phyloP scores from a whole-genome alignment of 2,113 vertebrate species.

The Sinocyclocheilus anophthalmus region DNA sequence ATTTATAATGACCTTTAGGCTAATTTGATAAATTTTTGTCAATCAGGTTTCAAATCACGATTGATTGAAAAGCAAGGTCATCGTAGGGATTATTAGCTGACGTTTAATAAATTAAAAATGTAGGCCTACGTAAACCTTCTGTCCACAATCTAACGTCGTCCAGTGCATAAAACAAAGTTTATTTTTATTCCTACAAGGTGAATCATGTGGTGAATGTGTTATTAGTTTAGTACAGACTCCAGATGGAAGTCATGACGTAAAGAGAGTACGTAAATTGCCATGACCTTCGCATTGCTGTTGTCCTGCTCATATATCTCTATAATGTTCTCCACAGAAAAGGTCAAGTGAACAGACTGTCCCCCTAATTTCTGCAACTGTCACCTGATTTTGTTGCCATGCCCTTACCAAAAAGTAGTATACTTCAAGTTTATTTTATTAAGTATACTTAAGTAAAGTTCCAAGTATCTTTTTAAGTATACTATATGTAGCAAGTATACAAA shows the following conservation, averaged over 20 bases:
- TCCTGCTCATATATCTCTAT: slow-evolving; percentile 33
- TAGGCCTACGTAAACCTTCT: neutral
- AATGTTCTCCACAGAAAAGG: slow-evolving; percentile 27
- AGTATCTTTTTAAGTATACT: no score
- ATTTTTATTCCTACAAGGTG: neutral
- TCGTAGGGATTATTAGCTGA: neutral
- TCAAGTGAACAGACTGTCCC: slow-evolving; percentile 3
- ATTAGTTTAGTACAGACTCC: neutral
- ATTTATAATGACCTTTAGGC: neutral
- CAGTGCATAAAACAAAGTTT: neutral
- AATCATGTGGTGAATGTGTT: slow-evolving; percentile 1
- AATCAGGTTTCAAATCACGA: neutral
- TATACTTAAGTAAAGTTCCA: no score
- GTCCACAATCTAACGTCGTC: neutral
- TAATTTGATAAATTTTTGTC: neutral
- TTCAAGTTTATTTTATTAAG: no score
- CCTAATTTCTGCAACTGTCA: slow-evolving; percentile 22
- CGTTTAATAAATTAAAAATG: neutral
- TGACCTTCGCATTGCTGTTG: slow-evolving; percentile 23
- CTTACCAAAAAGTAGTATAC: no score
- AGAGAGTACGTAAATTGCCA: slow-evolving; percentile 1
- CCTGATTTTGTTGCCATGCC: neutral
- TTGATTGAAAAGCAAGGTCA: neutral
- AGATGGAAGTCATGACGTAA: slow-evolving; percentile 32
- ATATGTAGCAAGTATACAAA: no score